A percentile compares a stretch with the other conserved stretches of the same genome.
Conservation (phyloP, 2,888 invertebrate genomes). For the Prenolepis imparis region DNA sequence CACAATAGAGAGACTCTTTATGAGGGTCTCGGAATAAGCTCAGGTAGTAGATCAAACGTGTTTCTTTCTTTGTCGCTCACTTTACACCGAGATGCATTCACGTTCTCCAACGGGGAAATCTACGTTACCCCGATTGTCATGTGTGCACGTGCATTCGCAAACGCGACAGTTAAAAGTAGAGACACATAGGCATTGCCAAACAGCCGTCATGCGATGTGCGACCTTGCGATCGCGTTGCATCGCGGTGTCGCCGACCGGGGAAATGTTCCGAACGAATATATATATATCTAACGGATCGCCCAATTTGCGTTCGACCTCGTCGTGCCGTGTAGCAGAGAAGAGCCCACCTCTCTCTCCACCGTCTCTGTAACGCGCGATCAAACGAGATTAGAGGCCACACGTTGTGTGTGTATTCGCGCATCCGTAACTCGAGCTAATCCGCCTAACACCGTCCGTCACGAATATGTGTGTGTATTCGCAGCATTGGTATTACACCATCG, state of each 20-base stretch:
- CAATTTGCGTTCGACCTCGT: constrained; percentile 58
- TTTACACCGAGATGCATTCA: no score
- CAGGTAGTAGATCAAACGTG: not conserved
- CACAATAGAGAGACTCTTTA: not conserved
- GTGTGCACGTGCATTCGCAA: not conserved
- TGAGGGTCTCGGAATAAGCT: not conserved
- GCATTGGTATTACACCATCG: constrained; percentile 54
- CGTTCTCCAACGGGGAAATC: not conserved
- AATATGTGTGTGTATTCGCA: constrained; percentile 10
- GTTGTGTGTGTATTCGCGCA: not conserved
- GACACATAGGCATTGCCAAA: not conserved
- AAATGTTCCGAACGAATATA: constrained; percentile 42
- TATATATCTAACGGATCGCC: constrained; percentile 65
- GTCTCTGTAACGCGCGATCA: constrained; percentile 48
- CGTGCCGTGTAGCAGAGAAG: not conserved
- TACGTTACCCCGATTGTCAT: not conserved
- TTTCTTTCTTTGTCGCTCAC: not conserved
- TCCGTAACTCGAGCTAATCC: constrained; percentile 69
- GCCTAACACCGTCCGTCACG: constrained; percentile 65
- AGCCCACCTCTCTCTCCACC: not conserved
- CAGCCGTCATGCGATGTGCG: constrained; percentile 6
- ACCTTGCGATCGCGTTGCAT: constrained; percentile 46
- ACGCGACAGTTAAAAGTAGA: constrained; percentile 31
- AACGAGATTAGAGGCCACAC: constrained; percentile 68
- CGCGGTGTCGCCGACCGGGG: constrained; percentile 50